Evolutionary conservation across 2,888 invertebrate species (phyloP).

Genomic region (Dicyrtomina minuta): DNA sequence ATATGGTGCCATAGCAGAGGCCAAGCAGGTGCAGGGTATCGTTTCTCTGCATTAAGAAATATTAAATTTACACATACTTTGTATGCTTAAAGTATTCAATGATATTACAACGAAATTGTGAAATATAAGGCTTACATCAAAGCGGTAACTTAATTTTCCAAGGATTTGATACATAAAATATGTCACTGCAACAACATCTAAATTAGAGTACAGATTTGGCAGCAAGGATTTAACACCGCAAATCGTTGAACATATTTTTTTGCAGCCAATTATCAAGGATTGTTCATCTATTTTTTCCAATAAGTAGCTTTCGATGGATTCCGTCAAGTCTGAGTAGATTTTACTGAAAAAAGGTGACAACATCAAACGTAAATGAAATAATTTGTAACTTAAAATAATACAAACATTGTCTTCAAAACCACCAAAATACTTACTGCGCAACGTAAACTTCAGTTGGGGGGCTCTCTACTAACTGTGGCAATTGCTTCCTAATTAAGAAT

Average conservation of each 20-base stretch:
- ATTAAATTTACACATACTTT: background rate
- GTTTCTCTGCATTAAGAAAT: constrained; percentile 21
- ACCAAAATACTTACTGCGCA: no score
- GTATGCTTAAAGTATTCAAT: background rate
- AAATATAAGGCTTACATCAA: constrained; percentile 11
- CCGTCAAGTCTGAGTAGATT: background rate
- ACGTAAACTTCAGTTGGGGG: no score
- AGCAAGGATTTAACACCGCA: background rate
- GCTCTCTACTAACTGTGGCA: no score
- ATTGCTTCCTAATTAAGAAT: background rate
- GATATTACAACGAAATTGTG: background rate
- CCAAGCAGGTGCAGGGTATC: constrained; percentile 8
- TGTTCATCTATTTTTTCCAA: background rate
- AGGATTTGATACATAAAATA: constrained; percentile 13
- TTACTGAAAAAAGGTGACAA: background rate
- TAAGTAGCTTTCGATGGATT: background rate
- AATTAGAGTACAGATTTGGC: background rate
- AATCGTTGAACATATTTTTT: background rate
- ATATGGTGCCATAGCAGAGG: constrained; percentile 19
- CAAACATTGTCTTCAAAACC: no score
- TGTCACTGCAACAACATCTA: constrained; percentile 7
- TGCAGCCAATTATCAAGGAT: background rate
- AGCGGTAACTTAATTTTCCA: background rate
- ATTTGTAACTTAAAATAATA: no score
- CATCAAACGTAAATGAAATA: no score